Evolutionary conservation across 37 sponge, comb jelly and placozoan species (phyloP).

Genomic region (Lycopodina hypogea): DNA sequence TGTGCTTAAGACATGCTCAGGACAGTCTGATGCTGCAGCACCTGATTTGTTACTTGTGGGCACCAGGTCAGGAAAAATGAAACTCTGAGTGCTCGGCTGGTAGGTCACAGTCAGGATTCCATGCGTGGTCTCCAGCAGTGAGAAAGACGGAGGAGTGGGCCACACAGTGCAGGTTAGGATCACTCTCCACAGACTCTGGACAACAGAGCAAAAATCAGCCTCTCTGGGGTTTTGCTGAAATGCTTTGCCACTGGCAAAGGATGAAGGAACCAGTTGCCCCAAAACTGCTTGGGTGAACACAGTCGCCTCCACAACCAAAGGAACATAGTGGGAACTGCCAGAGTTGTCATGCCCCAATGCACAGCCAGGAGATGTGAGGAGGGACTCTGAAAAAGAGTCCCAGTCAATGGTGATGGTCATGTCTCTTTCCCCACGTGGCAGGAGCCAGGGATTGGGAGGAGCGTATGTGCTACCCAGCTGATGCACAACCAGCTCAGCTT

Average conservation of each 20-base stretch:
- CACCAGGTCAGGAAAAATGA: conserved; percentile 20
- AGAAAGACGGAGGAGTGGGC: conserved; percentile 29
- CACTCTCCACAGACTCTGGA: background rate
- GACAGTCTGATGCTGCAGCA: background rate
- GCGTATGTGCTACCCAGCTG: background rate
- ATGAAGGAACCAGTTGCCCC: conserved; percentile 18
- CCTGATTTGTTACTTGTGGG: background rate
- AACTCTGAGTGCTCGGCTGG: conserved; percentile 4
- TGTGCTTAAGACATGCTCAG: background rate
- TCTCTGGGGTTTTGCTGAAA: background rate
- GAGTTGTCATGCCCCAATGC: background rate
- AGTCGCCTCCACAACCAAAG: conserved; percentile 28
- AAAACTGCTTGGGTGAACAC: conserved; percentile 40
- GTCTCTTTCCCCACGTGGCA: background rate
- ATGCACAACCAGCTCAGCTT: conserved; percentile 15
- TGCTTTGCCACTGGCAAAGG: background rate
- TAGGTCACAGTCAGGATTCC: conserved; percentile 30
- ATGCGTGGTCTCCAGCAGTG: background rate
- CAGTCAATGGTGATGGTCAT: conserved; percentile 30
- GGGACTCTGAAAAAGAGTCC: conserved; percentile 40
- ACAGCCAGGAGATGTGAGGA: conserved; percentile 8
- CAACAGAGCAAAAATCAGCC: too few species aligned
- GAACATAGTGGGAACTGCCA: background rate
- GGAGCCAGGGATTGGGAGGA: conserved; percentile 41
- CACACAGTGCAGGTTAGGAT: conserved; percentile 24